Evolutionary conservation across 1,140 invertebrate species (phyloP).

Genomic region (Panonychus citri): DNA sequence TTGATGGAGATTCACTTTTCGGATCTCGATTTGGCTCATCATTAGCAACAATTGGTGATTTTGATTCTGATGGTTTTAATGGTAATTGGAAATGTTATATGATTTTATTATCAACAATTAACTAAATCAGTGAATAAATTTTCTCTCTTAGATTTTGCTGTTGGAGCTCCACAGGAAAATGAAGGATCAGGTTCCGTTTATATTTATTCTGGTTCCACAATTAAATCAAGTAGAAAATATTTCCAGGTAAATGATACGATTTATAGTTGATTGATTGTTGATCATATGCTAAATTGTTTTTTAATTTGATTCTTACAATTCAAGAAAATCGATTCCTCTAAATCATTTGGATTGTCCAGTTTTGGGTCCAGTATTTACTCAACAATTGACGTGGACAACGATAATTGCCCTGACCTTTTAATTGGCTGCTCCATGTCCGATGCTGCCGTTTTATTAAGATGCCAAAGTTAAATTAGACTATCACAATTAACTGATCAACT

Average conservation of each 20-base stretch:
- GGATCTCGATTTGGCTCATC: slow-evolving; percentile 25
- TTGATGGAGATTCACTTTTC: too few species aligned
- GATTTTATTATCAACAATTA: too few species aligned
- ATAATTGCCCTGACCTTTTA: slow-evolving; percentile 7
- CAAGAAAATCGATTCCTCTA: neutral
- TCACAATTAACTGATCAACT: too few species aligned
- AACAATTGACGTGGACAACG: slow-evolving; percentile 4
- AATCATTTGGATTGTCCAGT: neutral
- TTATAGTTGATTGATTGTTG: too few species aligned
- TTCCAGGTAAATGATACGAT: slow-evolving; percentile 45
- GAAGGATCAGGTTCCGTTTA: slow-evolving; percentile 26
- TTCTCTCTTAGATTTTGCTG: slow-evolving; percentile 22
- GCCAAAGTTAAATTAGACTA: neutral
- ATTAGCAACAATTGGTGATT: slow-evolving; percentile 23
- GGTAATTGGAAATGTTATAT: neutral
- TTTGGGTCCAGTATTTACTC: slow-evolving; percentile 6
- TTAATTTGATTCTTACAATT: slow-evolving; percentile 4
- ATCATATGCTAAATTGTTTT: slow-evolving; percentile 5
- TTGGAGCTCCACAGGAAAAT: slow-evolving; percentile 29
- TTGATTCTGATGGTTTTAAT: slow-evolving; percentile 26
- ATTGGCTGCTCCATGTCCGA: slow-evolving; percentile 8
- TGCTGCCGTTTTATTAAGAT: neutral
- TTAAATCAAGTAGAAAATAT: slow-evolving; percentile 43
- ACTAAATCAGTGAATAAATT: neutral
- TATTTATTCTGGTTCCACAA: slow-evolving; percentile 25